Evolutionary conservation across 2,113 vertebrate species (phyloP), one percentile per base, ranked within the genome.

Genomic region (Murina feae): DNA sequence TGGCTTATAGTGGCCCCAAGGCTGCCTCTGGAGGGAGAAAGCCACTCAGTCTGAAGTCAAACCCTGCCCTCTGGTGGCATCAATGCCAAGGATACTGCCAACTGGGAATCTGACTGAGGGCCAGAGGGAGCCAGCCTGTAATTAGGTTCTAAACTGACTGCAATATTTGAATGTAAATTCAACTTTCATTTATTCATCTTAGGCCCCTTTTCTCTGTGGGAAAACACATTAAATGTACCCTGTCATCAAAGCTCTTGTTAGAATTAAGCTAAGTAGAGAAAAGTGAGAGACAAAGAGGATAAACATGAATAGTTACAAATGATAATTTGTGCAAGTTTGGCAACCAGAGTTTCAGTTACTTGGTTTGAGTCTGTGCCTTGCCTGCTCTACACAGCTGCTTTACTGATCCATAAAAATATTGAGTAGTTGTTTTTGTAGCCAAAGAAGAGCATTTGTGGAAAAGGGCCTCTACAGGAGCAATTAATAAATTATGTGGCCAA

Each of bases 11-110:
- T 39, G 6, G 11, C n/a, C n/a, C 60, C 20, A 53, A 28, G n/a
- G 6, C 66, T 10, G 4, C 23, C 47, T 44, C 11, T 53, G 58
- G 53, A 91, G 39, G 42, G 39, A 84, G 87, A 14, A n/a, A 37
- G 66, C 63, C 55, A n/a, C 39, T 12, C 2, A 28, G 42, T 93
- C 39, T 1, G 1, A 95, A 94, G 92, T 92, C 93, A 95, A 79
- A 94, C 30, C 30, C 90, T 96, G 97, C 94, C 96, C 95, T 87
- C 96, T 97, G 72, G 87, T 96, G 96, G 96, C 12, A 32, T 74
- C 5, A 25, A 11, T 9, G n/a, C 35, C 44, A 6, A 2, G 49
- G 28, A 71, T 65, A 68, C 28, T 9, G 9, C 17, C n/a, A 37
- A 53, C 3, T 69, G 55, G 65, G 47, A 88, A 58, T 37, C n/a